phyloP scores from a whole-genome alignment of 2,888 invertebrate species.

The Drosophila atripex region DNA sequence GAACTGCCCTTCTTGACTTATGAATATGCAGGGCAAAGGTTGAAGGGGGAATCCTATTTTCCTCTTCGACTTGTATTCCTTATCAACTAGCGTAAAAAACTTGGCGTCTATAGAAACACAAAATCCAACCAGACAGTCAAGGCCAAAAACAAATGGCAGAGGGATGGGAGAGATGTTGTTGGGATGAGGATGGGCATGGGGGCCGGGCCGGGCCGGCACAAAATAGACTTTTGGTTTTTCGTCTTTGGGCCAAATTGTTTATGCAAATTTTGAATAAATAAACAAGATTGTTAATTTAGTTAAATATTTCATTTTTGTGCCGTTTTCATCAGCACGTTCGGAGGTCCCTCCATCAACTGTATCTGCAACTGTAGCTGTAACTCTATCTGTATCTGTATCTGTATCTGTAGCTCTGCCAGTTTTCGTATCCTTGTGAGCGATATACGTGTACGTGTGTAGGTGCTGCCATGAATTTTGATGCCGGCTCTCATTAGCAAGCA shows the following conservation, averaged over 20 bases:
- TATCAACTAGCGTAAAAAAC: constrained; percentile 36
- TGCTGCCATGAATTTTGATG: constrained; percentile 77
- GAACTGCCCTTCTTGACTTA: constrained; percentile 30
- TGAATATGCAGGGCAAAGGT: constrained; percentile 44
- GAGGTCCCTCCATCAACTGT: constrained; percentile 49
- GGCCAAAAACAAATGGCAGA: constrained; percentile 45
- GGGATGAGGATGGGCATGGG: constrained; percentile 9
- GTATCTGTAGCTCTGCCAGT: constrained; percentile 34
- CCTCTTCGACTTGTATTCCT: constrained; percentile 22
- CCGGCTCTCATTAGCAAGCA: constrained; percentile 72
- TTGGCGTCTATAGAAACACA: constrained; percentile 24
- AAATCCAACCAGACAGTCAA: constrained; percentile 55
- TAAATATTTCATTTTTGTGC: constrained; percentile 81
- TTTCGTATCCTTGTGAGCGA: constrained; percentile 1
- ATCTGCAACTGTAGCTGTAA: constrained; percentile 7
- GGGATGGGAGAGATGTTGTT: constrained; percentile 26
- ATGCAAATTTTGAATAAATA: constrained; percentile 81
- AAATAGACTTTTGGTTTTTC: constrained; percentile 80
- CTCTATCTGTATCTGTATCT: constrained; percentile 8
- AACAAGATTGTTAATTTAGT: constrained; percentile 81
- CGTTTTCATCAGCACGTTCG: constrained; percentile 75
- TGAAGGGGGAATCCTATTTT: constrained; percentile 17
- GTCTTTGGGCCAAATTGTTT: constrained; percentile 79
- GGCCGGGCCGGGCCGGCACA: constrained; percentile 20
- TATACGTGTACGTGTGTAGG: constrained; percentile 60